These are phyloP conservation scores for Noctua fimbriata DNA, from an alignment of 2,888 invertebrate species.

Conservation along the genomic window DNA sequence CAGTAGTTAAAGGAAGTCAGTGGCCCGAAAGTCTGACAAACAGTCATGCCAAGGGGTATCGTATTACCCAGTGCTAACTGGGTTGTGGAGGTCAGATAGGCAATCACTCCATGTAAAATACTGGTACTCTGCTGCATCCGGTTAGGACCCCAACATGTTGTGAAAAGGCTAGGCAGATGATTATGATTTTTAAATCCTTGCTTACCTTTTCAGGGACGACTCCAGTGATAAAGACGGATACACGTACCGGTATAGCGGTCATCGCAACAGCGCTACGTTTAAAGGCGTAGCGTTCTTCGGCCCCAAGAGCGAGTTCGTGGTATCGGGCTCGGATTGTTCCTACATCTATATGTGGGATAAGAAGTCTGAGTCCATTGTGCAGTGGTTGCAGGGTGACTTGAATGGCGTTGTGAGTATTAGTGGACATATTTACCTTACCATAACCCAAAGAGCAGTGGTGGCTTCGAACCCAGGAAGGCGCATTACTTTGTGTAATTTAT, in stretches of 20 bases:
- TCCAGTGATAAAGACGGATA: slow-evolving; percentile 84
- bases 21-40: background rate
- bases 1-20: background rate
- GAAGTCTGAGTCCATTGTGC: slow-evolving; percentile 96
- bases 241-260: slow-evolving; percentile 90
- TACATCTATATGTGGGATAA: slow-evolving; percentile 97
- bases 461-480: no score
- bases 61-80: background rate
- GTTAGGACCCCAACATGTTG: background rate
- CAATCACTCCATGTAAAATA: background rate
- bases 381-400: slow-evolving; percentile 95
- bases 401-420: slow-evolving; percentile 94
- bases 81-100: background rate
- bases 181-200: background rate
- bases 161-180: background rate
- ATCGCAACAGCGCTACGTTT: slow-evolving; percentile 93
- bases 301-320: slow-evolving; percentile 96
- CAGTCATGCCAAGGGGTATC: background rate
- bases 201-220: slow-evolving; percentile 68
- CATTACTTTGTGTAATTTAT: no score
- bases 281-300: slow-evolving; percentile 99
- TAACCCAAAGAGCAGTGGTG: no score
- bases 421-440: background rate
- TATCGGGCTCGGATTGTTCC: slow-evolving; percentile 98
- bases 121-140: background rate